These are phyloP conservation scores for Eulemur mongoz DNA, from an alignment of 2,797 vertebrate species.

Conservation along the genomic window DNA sequence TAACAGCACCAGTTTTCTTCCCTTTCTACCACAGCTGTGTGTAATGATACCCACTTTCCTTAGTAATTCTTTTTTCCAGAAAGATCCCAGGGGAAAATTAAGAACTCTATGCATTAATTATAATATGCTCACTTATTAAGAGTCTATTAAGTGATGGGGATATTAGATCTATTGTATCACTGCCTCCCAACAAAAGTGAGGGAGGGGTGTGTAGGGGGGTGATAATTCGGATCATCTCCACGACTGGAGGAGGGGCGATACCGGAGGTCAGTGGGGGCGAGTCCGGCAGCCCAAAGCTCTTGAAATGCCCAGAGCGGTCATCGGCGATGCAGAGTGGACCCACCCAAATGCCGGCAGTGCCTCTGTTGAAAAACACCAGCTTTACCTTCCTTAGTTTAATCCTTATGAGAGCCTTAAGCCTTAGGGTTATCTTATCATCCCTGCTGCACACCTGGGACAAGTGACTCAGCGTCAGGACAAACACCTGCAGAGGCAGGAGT, in stretches of 20 bases:
- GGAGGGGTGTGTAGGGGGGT: accelerated
- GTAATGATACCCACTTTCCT: background rate
- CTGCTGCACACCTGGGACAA: accelerated
- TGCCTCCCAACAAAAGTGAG: background rate
- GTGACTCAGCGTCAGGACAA: background rate
- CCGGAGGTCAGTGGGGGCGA: too few species aligned
- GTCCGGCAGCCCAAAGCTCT: background rate
- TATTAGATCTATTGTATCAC: too few species aligned
- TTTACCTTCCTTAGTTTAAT: background rate
- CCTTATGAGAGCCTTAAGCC: background rate
- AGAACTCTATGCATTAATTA: background rate
- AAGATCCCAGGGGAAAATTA: background rate
- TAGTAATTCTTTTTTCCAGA: background rate
- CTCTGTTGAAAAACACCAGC: background rate
- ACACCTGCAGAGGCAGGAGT: background rate
- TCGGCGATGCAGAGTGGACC: accelerated
- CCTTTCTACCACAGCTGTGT: background rate
- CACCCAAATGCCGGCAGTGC: accelerated
- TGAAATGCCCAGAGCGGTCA: background rate
- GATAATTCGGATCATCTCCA: background rate
- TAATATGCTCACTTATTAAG: background rate
- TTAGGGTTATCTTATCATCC: background rate
- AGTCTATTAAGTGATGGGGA: background rate
- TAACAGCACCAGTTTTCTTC: background rate
- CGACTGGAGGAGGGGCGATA: background rate